phyloP scores from a whole-genome alignment of 2,797 vertebrate genomes.

The Mormyrops attenuatus region DNA sequence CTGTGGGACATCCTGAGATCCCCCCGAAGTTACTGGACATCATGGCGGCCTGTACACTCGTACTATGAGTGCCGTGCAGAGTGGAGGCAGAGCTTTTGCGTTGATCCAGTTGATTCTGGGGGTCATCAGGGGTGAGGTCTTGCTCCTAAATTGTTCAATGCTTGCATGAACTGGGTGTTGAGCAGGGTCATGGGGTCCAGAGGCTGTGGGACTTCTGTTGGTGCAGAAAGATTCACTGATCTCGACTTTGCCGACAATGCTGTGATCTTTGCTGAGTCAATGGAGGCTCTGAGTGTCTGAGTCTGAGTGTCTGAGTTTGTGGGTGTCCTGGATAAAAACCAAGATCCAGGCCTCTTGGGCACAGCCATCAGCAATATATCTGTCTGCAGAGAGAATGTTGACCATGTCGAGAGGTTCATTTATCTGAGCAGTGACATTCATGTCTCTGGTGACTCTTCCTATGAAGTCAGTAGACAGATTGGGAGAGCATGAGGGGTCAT shows the following conservation, averaged over 20 bases:
- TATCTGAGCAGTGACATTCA: background rate
- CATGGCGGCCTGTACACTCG: background rate
- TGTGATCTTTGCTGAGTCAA: background rate
- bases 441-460: background rate
- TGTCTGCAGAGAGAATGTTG: background rate
- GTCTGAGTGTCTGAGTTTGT: background rate
- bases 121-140: background rate
- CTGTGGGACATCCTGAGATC: background rate
- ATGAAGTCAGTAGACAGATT: background rate
- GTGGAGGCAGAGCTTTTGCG: background rate
- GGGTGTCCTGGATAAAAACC: background rate
- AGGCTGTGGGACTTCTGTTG: background rate
- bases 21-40: background rate
- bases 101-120: background rate
- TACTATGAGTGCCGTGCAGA: background rate
- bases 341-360: background rate
- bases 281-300: background rate
- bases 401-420: background rate
- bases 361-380: background rate
- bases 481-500: background rate
- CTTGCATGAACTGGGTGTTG: background rate
- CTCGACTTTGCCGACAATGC: background rate
- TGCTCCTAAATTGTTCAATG: background rate
- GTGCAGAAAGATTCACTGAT: background rate
- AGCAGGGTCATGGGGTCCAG: background rate